Base-by-base conservation (phyloP, 2,113 vertebrate species). In the Rhipidura dahli region DNA sequence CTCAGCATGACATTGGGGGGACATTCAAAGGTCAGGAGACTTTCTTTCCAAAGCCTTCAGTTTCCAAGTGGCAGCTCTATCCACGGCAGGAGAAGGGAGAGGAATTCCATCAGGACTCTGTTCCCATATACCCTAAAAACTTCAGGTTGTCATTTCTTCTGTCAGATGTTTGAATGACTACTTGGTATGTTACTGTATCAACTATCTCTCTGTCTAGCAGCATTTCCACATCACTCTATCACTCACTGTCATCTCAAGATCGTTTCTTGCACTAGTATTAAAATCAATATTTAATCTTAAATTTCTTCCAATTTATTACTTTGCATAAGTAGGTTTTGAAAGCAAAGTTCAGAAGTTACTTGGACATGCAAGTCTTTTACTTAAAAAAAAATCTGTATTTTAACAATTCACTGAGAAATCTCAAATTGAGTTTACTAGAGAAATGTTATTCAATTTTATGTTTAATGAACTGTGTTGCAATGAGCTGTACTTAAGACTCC, bases 1-100 rank as follows among this genome's bases (percentile, higher is more conserved):
- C 94, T 97, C 90, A 57, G 44, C 21, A 24, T 89, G 90, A 89
- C 95, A 95, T 93, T 96, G 93, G 87, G 86, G 95, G 72, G 63
- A 89, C 53, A 66, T 51, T 81, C 84, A 95, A 80, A 97, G 96
- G 92, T 96, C 94, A 96, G 84, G 50, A 95, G 78, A 90, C 7
- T 49, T 76, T 49, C 63, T 72, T 82, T 42, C 68, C 81, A 51
- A 85, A 95, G 83, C 57, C 71, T 37, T 91, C 10, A 1, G 61
- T 51, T 83, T 77, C 59, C 47, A 49, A 93, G 57, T 44, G 54
- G 77, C 84, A 92, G 88, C 45, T 93, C 64, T 47, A 66, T 39
- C 13, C 42, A 79, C 2, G 10, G 50, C 75, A 89, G 35, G 15
- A 75, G 13, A 9, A 30, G 33, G 39, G 13, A 80, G 56, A 82